Evolutionary conservation across 2,888 invertebrate genomes (phyloP).

Genomic region (Sminthurides aquaticus): DNA sequence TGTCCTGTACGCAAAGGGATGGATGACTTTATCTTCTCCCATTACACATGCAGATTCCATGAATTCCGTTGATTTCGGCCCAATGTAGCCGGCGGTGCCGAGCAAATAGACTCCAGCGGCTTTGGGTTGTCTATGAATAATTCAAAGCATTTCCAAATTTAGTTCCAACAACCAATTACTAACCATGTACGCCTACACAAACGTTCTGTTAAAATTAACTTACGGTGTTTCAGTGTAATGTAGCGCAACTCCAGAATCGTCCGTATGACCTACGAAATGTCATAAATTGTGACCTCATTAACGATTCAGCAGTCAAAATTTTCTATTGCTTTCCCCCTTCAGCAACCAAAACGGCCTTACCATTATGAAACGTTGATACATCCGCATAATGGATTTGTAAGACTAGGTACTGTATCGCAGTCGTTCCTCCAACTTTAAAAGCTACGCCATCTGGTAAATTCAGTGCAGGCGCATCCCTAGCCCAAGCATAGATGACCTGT

Average conservation of each 20-base stretch:
- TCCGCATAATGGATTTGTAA: constrained; percentile 85
- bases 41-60: constrained; percentile 88
- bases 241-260: constrained; percentile 75
- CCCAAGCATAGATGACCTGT: constrained; percentile 93
- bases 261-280: constrained; percentile 55
- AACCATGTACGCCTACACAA: too few relatives aligned
- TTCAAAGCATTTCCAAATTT: constrained; percentile 45
- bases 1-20: constrained; percentile 91
- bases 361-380: constrained; percentile 44
- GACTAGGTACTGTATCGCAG: constrained; percentile 78
- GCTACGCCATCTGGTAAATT: constrained; percentile 78
- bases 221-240: constrained; percentile 67
- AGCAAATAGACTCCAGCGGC: constrained; percentile 84
- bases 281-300: too few relatives aligned
- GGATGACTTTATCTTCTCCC: constrained; percentile 68
- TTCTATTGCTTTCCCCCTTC: too few relatives aligned
- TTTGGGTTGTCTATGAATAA: constrained; percentile 73
- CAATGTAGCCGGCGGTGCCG: constrained; percentile 76
- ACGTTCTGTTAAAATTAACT: constrained; percentile 50
- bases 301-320: too few relatives aligned
- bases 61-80: constrained; percentile 61
- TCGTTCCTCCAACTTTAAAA: constrained; percentile 78
- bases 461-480: constrained; percentile 71
- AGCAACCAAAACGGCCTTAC: too few relatives aligned
- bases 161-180: constrained; percentile 1